These are phyloP conservation scores for Psammodynastes pulverulentus DNA, from an alignment of 2,113 vertebrate genomes.

Conservation along the genomic window DNA sequence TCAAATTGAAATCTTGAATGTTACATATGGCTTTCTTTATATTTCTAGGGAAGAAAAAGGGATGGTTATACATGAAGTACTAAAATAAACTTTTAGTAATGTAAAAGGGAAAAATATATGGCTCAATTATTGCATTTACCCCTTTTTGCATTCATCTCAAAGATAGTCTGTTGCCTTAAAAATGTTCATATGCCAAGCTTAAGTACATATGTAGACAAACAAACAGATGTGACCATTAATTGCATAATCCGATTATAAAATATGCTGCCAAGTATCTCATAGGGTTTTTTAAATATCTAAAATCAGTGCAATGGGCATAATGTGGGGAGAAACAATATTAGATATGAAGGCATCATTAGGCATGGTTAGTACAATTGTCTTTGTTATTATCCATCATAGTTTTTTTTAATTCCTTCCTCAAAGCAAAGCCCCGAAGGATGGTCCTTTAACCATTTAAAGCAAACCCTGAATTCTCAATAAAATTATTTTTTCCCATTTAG, in stretches of 20 bases:
- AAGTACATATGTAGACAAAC: neutral
- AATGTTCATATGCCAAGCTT: neutral
- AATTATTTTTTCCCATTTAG: neutral
- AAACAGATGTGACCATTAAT: neutral
- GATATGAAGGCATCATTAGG: neutral
- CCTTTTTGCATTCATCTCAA: neutral
- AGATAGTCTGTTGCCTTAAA: neutral
- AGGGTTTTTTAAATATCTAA: neutral
- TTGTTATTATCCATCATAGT: neutral
- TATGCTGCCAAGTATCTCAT: neutral
- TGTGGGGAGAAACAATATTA: neutral
- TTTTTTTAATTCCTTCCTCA: neutral
- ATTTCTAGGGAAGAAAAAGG: neutral
- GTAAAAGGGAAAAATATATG: neutral
- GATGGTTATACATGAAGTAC: neutral
- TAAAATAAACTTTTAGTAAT: neutral
- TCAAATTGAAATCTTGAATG: neutral
- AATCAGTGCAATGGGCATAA: neutral
- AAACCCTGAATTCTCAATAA: neutral
- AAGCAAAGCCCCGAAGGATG: neutral
- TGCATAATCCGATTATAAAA: neutral
- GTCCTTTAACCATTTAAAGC: neutral
- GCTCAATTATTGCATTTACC: neutral
- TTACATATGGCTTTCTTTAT: slow-evolving; percentile 5
- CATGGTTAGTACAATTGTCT: neutral